A percentile compares a stretch with the other conserved stretches of the same genome.
Conservation (phyloP, 2,797 vertebrate species). For the Chanos chanos region DNA sequence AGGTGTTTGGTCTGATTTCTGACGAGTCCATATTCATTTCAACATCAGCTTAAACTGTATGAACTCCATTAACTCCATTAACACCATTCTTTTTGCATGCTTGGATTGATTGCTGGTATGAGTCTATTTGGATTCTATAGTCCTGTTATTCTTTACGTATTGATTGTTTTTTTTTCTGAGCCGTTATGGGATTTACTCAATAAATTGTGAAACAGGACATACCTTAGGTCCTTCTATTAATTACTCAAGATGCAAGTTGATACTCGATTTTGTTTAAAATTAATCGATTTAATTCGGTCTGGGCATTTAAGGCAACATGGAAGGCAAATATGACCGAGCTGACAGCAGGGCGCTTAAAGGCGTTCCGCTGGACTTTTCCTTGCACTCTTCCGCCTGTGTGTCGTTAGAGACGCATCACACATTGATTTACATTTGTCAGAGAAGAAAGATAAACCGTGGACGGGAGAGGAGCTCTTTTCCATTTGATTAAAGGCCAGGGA, state of each 20-base stretch:
- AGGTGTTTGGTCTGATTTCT: too few species aligned
- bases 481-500: slow-evolving; percentile 80
- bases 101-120: too few species aligned
- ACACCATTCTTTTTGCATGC: too few species aligned
- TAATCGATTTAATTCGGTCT: not conserved
- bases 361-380: slow-evolving; percentile 3
- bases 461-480: slow-evolving; percentile 60
- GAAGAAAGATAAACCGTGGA: slow-evolving; percentile 65
- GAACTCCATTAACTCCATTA: too few species aligned
- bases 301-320: not conserved
- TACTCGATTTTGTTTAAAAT: slow-evolving; percentile 10
- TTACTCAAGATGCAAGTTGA: slow-evolving; percentile 7
- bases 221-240: slow-evolving; percentile 16
- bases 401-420: slow-evolving; percentile 57
- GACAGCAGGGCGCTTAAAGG: slow-evolving; percentile 15
- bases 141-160: too few species aligned
- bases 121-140: too few species aligned
- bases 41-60: too few species aligned
- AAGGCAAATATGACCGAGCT: not conserved
- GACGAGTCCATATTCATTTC: too few species aligned
- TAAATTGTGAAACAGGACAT: not conserved
- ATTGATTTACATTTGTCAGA: slow-evolving; percentile 75
- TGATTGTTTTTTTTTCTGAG: too few species aligned
- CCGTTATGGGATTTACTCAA: not conserved
- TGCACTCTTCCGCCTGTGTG: slow-evolving; percentile 31